phyloP scores from a whole-genome alignment of 2,113 vertebrate genomes.

The Pygathrix nemaeus region DNA sequence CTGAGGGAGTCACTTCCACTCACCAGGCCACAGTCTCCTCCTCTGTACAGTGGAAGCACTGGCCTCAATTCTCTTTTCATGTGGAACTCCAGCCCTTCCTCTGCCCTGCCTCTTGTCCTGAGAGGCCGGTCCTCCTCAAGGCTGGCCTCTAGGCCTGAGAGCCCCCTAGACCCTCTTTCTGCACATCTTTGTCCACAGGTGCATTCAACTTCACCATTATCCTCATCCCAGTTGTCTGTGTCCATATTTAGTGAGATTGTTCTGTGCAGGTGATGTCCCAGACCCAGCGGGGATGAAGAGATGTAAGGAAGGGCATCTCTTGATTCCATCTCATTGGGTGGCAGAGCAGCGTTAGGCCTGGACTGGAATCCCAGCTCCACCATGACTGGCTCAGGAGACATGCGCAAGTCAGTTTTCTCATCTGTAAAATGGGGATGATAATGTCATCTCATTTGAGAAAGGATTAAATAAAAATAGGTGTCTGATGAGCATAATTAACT shows the following conservation, averaged over 20 bases:
- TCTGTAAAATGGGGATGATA: not conserved
- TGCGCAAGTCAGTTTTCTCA: slow-evolving; percentile 7
- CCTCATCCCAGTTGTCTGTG: not conserved
- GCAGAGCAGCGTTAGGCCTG: not conserved
- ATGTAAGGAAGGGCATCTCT: not conserved
- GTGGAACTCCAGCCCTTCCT: not conserved
- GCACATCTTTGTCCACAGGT: not conserved
- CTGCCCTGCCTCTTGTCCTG: not conserved
- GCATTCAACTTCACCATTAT: not conserved
- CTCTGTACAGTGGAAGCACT: not conserved
- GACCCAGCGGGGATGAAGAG: not conserved
- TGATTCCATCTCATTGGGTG: not conserved
- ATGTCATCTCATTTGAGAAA: not conserved
- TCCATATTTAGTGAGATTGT: not conserved
- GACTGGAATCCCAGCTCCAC: not conserved
- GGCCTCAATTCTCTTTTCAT: not conserved
- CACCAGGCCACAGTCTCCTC: not conserved
- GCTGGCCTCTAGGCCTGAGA: no score
- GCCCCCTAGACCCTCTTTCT: not conserved
- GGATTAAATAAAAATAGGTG: not conserved
- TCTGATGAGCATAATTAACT: not conserved
- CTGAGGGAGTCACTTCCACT: not conserved
- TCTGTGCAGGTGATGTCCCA: not conserved
- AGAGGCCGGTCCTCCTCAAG: not conserved
- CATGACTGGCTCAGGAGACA: no score